Percentiles rank a stretch among this genome's conserved stretches.
Conservation (phyloP, 1,140 invertebrate species). For the Scaptomyza montana region DNA sequence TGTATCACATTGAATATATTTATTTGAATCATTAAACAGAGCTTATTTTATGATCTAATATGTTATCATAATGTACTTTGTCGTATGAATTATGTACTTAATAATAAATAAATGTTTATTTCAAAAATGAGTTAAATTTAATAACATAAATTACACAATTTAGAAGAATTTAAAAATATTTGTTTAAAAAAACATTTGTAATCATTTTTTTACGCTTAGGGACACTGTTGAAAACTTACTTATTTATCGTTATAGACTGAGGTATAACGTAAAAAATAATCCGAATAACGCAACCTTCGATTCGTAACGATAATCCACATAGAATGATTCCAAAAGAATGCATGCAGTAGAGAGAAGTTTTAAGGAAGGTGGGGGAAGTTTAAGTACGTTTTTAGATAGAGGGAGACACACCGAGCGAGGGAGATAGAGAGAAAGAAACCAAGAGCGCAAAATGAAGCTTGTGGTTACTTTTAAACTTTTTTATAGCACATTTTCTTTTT, state of each 20-base stretch:
- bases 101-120: too few relatives aligned
- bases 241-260: conserved; percentile 71
- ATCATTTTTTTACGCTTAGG: too few relatives aligned
- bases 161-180: too few relatives aligned
- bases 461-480: conserved; percentile 50
- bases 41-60: too few relatives aligned
- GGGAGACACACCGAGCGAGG: conserved; percentile 6
- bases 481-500: conserved; percentile 46
- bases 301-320: conserved; percentile 52
- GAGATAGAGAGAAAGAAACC: conserved; percentile 8
- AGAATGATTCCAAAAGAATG: conserved; percentile 67
- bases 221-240: conserved; percentile 47
- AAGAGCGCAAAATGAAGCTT: conserved; percentile 43
- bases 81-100: too few relatives aligned
- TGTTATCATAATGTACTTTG: too few relatives aligned
- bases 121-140: too few relatives aligned
- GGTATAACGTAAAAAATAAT: conserved; percentile 78
- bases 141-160: too few relatives aligned
- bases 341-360: conserved; percentile 57
- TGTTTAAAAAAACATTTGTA: too few relatives aligned
- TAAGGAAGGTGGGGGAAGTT: background rate
- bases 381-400: background rate
- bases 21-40: too few relatives aligned
- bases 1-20: background rate
- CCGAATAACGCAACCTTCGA: conserved; percentile 42